Evolutionary conservation across 2,797 vertebrate genomes (phyloP), one percentile per base, ranked within the genome.

Genomic region (Lagocephalus sceleratus): DNA sequence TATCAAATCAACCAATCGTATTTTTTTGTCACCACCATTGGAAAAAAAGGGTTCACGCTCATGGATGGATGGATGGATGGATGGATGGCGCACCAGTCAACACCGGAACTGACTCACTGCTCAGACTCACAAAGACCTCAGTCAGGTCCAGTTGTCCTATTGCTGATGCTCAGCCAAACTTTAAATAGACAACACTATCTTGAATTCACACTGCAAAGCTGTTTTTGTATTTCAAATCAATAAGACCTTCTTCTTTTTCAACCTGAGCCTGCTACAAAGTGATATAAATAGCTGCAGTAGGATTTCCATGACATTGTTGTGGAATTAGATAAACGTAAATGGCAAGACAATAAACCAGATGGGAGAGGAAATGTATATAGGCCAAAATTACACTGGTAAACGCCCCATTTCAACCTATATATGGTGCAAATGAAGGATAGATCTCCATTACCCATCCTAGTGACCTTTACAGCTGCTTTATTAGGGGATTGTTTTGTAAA

Each of bases 121-220:
- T 74, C 65, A 63, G 76, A 79, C 51, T 81, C 67, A 64, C 53
- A 66, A 48, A 63, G 76, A 72, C 71, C 73, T 74, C 62, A 75
- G 42, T 48, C 50, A 46, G 59, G 50, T 43, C 19, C 52, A 55
- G 12, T 38, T 38, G 14, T 66, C 68, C 51, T 66, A 78, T 70
- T 76, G 38, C 61, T 23, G 66, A 76, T 58, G 51, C 38, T 20
- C 40, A 49, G 56, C 49, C 51, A 61, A 54, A 52, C 49, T 55
- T 48, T 46, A 75, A 78, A 70, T 54, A 76, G 59, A 73, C 68
- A 58, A 54, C 50, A 21, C 0, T 47, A 38, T 73, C 51, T 52
- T 53, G 41, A 38, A 62, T 62, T 46, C 44, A 45, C 26, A 55
- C 47, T 52, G 29, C 16, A 46, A 39, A 35, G 47, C 35, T 22